Evolutionary conservation across 2,888 invertebrate genomes (phyloP), one percentile per base, ranked within the genome.

Genomic region (Dryobotodes eremita): DNA sequence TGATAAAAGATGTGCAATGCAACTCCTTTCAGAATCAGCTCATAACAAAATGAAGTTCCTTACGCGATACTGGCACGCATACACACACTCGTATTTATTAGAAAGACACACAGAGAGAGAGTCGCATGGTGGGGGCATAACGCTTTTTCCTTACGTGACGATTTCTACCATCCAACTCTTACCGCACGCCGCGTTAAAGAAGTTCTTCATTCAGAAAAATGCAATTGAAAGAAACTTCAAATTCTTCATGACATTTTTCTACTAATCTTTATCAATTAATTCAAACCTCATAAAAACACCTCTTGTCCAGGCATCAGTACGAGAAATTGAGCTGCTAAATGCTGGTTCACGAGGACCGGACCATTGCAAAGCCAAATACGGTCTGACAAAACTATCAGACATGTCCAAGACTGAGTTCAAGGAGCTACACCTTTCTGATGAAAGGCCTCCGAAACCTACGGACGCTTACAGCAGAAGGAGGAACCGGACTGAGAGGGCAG

Each of bases 301-400:
- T 83, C 48, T 84, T 87, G 94, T 93, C 48, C 84, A 97, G 97
- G 94, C 95, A 71, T 97, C 97, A 26, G 90, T 97, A 42, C 89
- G 92, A 70, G 95, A 95, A 88, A 97, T 97, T 78, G 92, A 97
- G 4, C 88, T 91, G 77, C 92, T 97, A 20, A 98, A 97, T 81
- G 90, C 93, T 1, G 91, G 88, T 26, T 92, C 97, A 48, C 83
- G 91, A 83, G 95, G 96, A 17, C 94, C 95, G 15, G 95, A 95
- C 0, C 84, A 92, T 0, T 91, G 90, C 31, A 91, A 94, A 89
- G 98, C 97, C 0, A 91, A 93, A 46, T 98, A 97, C 93, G 98
- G 98, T 5, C 90, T 97, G 0, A 98, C 97, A 1, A 95, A 95
- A 75, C 97, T 97, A 83, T 97, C 98, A 8, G 98, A 98, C 88